Percentiles rank a stretch among this genome's conserved stretches.
phyloP scores from a whole-genome alignment of 2,888 invertebrate species.

The Mayetiola destructor region DNA sequence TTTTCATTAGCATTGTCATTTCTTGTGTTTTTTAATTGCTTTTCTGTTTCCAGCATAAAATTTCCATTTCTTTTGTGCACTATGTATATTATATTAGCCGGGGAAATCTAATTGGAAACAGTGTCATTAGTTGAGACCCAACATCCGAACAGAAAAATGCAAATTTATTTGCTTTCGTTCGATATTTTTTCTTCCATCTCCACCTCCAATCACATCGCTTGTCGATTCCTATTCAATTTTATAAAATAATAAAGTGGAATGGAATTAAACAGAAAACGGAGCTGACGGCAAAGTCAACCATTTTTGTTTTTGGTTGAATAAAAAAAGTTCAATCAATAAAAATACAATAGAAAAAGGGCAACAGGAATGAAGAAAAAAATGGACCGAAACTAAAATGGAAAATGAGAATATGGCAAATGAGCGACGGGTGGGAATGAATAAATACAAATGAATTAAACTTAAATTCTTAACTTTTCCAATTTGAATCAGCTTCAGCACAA shows the following conservation, averaged over 20 bases:
- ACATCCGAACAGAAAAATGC: conserved; percentile 9
- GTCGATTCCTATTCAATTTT: conserved; percentile 1
- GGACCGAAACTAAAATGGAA: not conserved
- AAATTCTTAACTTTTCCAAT: conserved; percentile 13
- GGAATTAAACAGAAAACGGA: not conserved
- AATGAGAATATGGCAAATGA: conserved; percentile 7
- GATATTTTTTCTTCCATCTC: not conserved
- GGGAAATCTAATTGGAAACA: conserved; percentile 11
- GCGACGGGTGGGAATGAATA: conserved; percentile 7
- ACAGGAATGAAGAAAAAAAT: not conserved
- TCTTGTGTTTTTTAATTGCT: conserved; percentile 13
- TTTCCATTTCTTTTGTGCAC: conserved; percentile 13
- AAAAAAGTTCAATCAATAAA: conserved; percentile 11
- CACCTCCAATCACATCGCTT: not conserved
- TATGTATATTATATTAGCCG: not conserved
- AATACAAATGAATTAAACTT: conserved; percentile 12
- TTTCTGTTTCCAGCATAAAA: conserved; percentile 8
- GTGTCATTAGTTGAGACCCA: conserved; percentile 13
- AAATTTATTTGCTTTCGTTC: conserved; percentile 6
- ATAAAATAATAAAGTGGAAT: conserved; percentile 7
- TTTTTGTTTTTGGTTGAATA: conserved; percentile 2
- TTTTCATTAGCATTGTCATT: conserved; percentile 12
- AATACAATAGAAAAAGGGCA: not conserved
- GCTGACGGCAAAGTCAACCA: not conserved
- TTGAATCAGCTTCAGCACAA: not conserved